Percentiles rank a stretch among this genome's conserved stretches.
Conservation (phyloP, 92 coral and sea anemone species). For the Pocillopora grandis region DNA sequence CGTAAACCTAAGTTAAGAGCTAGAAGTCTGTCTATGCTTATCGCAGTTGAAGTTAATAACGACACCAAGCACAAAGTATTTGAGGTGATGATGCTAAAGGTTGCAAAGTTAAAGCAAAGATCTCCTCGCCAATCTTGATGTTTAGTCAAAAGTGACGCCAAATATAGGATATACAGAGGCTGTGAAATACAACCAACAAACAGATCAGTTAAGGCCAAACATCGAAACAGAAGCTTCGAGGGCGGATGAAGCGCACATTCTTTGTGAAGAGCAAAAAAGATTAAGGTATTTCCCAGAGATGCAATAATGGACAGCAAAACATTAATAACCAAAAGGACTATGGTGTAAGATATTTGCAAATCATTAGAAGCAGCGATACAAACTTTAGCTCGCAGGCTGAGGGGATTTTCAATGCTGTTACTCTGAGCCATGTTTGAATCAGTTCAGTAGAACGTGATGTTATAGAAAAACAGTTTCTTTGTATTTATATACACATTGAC, state of each 20-base stretch:
- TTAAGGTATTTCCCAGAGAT: conserved; percentile 15
- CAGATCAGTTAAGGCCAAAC: conserved; percentile 21
- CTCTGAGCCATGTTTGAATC: too few relatives aligned
- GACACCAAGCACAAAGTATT: conserved; percentile 8
- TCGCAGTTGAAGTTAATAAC: conserved; percentile 1
- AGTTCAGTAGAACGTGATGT: too few relatives aligned
- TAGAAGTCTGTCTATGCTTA: conserved; percentile 6
- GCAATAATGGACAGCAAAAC: conserved; percentile 16
- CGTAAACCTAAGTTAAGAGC: background rate
- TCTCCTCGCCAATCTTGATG: background rate
- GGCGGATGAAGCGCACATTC: conserved; percentile 16
- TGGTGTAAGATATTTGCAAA: background rate
- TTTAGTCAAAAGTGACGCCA: background rate
- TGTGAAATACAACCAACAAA: conserved; percentile 8
- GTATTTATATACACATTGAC: too few relatives aligned
- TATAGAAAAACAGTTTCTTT: too few relatives aligned
- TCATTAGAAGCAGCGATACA: too few relatives aligned
- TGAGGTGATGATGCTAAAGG: background rate
- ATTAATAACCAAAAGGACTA: conserved; percentile 4
- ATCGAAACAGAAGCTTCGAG: conserved; percentile 12
- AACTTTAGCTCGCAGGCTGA: too few relatives aligned
- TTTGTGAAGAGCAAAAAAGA: conserved; percentile 5
- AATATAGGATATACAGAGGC: conserved; percentile 2
- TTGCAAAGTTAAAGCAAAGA: conserved; percentile 2
- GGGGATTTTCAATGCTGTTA: too few relatives aligned